These are phyloP conservation scores for Danaus melanippus DNA, from an alignment of 1,140 invertebrate genomes.

Conservation along the genomic window DNA sequence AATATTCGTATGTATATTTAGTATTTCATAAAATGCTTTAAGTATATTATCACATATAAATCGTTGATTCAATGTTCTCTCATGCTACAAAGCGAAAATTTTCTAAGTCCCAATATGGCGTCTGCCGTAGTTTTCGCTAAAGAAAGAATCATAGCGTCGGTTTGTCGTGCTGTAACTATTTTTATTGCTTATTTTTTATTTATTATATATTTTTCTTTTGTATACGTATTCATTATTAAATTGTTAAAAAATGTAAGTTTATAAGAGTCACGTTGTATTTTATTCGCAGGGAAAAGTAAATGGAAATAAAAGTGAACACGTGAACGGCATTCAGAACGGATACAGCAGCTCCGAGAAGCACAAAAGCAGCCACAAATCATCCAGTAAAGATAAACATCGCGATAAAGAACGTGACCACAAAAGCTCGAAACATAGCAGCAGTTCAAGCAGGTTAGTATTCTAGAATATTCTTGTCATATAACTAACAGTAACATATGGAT, in stretches of 20 bases:
- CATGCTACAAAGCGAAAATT: constrained; percentile 75
- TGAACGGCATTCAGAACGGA: constrained; percentile 82
- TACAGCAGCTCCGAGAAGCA: constrained; percentile 75
- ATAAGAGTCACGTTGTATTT: constrained; percentile 10
- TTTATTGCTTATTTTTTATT: constrained; percentile 13
- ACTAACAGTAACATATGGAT: too few species aligned
- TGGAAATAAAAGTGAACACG: constrained; percentile 71
- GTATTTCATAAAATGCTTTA: too few species aligned
- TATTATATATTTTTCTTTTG: constrained; percentile 5
- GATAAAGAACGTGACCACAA: constrained; percentile 77
- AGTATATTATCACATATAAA: too few species aligned
- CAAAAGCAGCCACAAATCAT: constrained; percentile 78
- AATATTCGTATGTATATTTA: too few species aligned
- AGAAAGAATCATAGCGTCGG: constrained; percentile 49
- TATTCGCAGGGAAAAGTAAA: constrained; percentile 64
- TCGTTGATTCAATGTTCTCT: constrained; percentile 25
- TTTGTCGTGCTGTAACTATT: constrained; percentile 1
- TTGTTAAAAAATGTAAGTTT: background rate
- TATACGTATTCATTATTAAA: constrained; percentile 9
- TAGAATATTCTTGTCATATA: constrained; percentile 40
- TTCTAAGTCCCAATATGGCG: constrained; percentile 91
- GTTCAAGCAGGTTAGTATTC: constrained; percentile 64
- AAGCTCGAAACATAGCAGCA: constrained; percentile 65
- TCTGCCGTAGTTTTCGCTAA: constrained; percentile 77
- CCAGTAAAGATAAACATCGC: constrained; percentile 79